These are phyloP conservation scores for Dolichallabes microphthalmus DNA, from an alignment of 2,113 vertebrate species.

Conservation along the genomic window DNA sequence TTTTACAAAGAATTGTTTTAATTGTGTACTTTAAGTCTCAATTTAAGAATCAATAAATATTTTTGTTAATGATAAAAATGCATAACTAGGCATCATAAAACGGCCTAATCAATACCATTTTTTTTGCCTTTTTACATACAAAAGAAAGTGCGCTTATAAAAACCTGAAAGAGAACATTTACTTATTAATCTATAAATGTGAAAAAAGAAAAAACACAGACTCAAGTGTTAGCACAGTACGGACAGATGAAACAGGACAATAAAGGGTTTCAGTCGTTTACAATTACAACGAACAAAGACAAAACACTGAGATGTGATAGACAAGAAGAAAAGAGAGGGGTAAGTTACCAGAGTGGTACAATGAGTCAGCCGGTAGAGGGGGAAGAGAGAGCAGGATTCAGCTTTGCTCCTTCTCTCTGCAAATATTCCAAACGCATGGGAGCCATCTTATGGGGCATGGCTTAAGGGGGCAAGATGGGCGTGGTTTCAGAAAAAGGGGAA, in stretches of 20 bases:
- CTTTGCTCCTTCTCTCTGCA: conserved; percentile 76
- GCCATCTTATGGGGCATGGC: conserved; percentile 68
- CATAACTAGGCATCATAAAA: background rate
- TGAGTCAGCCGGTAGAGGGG: conserved; percentile 51
- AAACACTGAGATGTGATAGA: background rate
- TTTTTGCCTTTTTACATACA: background rate
- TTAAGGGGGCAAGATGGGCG: conserved; percentile 51
- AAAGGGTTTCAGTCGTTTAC: background rate
- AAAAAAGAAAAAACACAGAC: background rate
- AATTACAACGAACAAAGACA: conserved; percentile 18
- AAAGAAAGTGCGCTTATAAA: background rate
- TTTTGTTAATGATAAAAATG: background rate
- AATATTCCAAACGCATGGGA: conserved; percentile 73
- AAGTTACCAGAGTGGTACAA: conserved; percentile 41
- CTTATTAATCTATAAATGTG: background rate
- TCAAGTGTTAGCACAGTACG: background rate
- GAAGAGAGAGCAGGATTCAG: conserved; percentile 70
- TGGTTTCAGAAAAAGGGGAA: conserved; percentile 4
- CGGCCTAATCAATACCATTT: too few relatives aligned
- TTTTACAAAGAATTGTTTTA: background rate
- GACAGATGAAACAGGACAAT: conserved; percentile 7
- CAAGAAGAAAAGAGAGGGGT: conserved; percentile 10
- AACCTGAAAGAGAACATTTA: conserved; percentile 2
- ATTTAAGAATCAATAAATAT: background rate
- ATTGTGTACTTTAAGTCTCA: background rate